Conservation (phyloP, 2,797 vertebrate species). For the Anguilla obscura region DNA sequence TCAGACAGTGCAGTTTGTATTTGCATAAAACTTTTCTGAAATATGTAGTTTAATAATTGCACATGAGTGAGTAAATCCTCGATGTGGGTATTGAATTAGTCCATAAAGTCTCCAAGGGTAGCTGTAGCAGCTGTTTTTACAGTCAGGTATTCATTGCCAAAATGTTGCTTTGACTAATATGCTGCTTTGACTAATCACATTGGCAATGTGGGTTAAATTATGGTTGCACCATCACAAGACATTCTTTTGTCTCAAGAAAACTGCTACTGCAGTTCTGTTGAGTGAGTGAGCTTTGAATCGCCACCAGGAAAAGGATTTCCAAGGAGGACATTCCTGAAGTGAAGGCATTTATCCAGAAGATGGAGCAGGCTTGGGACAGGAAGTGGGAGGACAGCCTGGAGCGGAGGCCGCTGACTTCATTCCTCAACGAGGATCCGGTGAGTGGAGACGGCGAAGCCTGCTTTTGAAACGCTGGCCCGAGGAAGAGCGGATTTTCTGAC, state of each 20-base stretch:
- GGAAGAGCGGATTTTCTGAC: not conserved
- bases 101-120: not conserved
- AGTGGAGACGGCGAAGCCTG: slow-evolving; percentile 57
- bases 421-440: slow-evolving; percentile 72
- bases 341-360: slow-evolving; percentile 54
- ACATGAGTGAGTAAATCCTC: no score
- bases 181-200: not conserved
- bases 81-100: no score
- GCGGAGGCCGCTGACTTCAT: slow-evolving; percentile 63
- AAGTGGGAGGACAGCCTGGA: slow-evolving; percentile 77
- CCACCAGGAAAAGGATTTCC: slow-evolving; percentile 69
- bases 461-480: not conserved
- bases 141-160: not conserved
- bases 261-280: not conserved
- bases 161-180: not conserved
- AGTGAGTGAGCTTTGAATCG: not conserved
- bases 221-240: not conserved
- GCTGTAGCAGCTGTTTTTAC: not conserved
- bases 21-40: no score
- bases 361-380: slow-evolving; percentile 73
- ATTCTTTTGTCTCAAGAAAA: not conserved
- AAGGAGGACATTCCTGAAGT: slow-evolving; percentile 61
- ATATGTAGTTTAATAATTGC: no score
- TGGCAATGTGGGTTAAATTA: not conserved
- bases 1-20: no score